phyloP scores from a whole-genome alignment of 1,140 invertebrate species.

The Pollicipes pollicipes region DNA sequence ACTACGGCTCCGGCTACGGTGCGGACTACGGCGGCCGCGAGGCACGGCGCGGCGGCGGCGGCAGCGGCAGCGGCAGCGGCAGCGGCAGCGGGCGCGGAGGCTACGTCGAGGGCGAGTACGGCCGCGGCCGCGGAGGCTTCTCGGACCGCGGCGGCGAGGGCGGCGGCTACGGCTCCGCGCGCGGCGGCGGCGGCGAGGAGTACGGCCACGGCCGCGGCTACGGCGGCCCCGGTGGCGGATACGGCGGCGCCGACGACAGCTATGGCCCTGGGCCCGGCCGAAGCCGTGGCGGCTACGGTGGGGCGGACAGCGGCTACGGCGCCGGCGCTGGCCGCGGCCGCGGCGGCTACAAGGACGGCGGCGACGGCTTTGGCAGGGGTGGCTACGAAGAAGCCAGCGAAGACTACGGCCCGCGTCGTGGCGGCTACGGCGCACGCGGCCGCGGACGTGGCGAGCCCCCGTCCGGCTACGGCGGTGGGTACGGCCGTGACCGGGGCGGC shows the following conservation, averaged over 20 bases:
- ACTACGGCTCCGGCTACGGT: conserved; percentile 9
- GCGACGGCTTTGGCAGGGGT: background rate
- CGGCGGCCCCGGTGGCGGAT: background rate
- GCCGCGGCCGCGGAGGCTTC: too few relatives aligned
- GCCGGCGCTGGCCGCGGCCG: too few relatives aligned
- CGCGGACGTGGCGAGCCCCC: too few relatives aligned
- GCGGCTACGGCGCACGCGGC: too few relatives aligned
- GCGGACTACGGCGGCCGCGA: conserved; percentile 1
- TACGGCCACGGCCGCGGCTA: too few relatives aligned
- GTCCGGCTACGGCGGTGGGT: too few relatives aligned
- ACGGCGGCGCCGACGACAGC: background rate
- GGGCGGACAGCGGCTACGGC: background rate
- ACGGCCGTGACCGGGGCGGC: too few relatives aligned
- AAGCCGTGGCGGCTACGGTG: too few relatives aligned
- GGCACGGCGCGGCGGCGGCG: background rate
- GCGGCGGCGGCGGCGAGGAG: too few relatives aligned
- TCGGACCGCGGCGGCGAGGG: too few relatives aligned
- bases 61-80: conserved; percentile 5
- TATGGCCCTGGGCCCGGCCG: background rate
- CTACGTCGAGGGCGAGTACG: background rate
- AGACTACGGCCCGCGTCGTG: background rate
- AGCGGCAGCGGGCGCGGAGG: too few relatives aligned
- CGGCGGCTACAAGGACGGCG: background rate
- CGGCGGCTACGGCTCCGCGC: too few relatives aligned
- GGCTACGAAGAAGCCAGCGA: background rate